These are phyloP conservation scores for Orthosia incerta DNA, from an alignment of 2,888 invertebrate genomes.

Conservation along the genomic window DNA sequence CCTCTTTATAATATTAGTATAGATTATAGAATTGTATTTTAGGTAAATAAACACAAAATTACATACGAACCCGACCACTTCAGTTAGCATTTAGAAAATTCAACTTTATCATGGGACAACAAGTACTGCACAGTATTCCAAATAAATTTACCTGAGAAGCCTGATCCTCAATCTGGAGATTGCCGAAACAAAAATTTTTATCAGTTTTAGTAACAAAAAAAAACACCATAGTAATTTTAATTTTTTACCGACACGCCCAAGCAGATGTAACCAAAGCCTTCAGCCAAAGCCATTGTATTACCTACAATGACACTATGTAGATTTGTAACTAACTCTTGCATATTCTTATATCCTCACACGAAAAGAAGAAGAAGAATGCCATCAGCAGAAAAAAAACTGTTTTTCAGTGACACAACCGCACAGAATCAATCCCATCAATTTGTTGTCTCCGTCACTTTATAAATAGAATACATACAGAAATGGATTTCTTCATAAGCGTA, in stretches of 20 bases:
- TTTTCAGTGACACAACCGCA: constrained; percentile 38
- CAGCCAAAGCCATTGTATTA: background rate
- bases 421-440: constrained; percentile 57
- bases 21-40: too few relatives aligned
- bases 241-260: too few relatives aligned
- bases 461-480: constrained; percentile 55
- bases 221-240: too few relatives aligned
- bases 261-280: background rate
- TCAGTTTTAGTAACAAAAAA: too few relatives aligned
- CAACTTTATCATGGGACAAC: too few relatives aligned
- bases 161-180: background rate
- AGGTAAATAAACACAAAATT: too few relatives aligned
- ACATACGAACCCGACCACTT: too few relatives aligned
- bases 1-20: too few relatives aligned
- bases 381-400: constrained; percentile 41
- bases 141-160: background rate
- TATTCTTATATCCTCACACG: constrained; percentile 30
- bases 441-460: constrained; percentile 53
- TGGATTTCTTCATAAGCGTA: constrained; percentile 50
- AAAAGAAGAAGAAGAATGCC: too few relatives aligned
- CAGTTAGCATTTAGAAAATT: too few relatives aligned
- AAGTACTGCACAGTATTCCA: too few relatives aligned
- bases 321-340: background rate
- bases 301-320: too few relatives aligned
- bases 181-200: background rate